A percentile compares a stretch with the other conserved stretches of the same genome.
Conservation (phyloP, 2,797 vertebrate species). For the Propithecus perrieri region DNA sequence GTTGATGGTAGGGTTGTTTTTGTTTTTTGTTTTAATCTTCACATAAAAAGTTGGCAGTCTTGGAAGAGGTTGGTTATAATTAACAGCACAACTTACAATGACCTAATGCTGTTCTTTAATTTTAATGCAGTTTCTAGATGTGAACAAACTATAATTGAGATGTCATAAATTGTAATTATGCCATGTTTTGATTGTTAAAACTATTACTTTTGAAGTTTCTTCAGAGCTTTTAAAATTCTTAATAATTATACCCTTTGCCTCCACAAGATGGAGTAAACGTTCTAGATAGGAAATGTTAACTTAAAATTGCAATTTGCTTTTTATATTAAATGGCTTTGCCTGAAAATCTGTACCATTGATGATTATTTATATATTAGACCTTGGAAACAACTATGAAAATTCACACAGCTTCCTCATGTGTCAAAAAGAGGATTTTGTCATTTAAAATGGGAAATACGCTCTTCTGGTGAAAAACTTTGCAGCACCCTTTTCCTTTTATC, state of each 20-base stretch:
- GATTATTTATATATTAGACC: neutral
- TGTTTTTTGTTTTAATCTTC: neutral
- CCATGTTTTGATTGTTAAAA: constrained; percentile 22
- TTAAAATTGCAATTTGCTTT: constrained; percentile 29
- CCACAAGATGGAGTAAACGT: constrained; percentile 83
- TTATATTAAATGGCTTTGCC: constrained; percentile 21
- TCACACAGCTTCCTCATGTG: neutral
- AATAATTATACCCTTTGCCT: constrained; percentile 57
- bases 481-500: neutral
- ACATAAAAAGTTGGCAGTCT: constrained; percentile 33
- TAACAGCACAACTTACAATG: neutral
- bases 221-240: constrained; percentile 44
- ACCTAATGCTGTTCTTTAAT: neutral
- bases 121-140: constrained; percentile 24
- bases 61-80: neutral
- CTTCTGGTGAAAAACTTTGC: neutral
- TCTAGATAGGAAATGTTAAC: constrained; percentile 28
- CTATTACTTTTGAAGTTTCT: neutral
- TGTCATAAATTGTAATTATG: neutral
- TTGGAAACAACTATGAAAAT: constrained; percentile 22
- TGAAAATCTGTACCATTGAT: neutral
- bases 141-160: neutral
- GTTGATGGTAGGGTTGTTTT: neutral
- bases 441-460: neutral
- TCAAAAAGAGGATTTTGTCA: neutral